phyloP scores from a whole-genome alignment of 2,113 vertebrate genomes.

The Onychostruthus taczanowskii region DNA sequence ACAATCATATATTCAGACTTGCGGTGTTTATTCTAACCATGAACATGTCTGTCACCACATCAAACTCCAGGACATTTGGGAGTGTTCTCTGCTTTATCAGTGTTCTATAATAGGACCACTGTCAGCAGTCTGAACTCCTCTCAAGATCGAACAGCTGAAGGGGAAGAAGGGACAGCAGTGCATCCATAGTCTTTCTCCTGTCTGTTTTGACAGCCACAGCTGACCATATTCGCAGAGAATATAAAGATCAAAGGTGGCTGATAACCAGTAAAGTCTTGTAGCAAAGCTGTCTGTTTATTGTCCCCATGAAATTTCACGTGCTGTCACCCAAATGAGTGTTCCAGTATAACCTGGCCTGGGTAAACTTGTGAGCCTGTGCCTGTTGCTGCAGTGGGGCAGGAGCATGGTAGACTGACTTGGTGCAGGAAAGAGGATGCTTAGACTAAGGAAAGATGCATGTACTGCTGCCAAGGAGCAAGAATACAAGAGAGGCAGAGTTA shows the following conservation, averaged over 20 bases:
- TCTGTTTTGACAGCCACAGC: neutral
- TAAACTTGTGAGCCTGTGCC: neutral
- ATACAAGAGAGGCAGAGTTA: neutral
- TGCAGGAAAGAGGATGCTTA: neutral
- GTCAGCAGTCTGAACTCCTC: neutral
- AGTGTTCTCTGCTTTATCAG: neutral
- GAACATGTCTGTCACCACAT: neutral
- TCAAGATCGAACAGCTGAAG: neutral
- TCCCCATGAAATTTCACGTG: neutral
- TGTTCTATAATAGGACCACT: neutral
- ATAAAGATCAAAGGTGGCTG: neutral
- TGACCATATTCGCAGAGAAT: accelerated
- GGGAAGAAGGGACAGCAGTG: neutral
- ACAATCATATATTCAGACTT: neutral
- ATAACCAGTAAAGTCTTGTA: neutral
- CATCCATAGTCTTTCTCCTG: neutral
- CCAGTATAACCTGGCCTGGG: neutral
- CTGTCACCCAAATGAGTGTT: neutral
- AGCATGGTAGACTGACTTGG: neutral
- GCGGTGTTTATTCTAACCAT: neutral
- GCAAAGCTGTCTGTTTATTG: neutral
- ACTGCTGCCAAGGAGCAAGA: neutral
- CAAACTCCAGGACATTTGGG: neutral
- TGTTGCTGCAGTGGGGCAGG: neutral
- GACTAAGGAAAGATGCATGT: neutral